Evolutionary conservation across 1,140 invertebrate genomes (phyloP), one percentile per base, ranked within the genome.

Genomic region (Thrips palmi): DNA sequence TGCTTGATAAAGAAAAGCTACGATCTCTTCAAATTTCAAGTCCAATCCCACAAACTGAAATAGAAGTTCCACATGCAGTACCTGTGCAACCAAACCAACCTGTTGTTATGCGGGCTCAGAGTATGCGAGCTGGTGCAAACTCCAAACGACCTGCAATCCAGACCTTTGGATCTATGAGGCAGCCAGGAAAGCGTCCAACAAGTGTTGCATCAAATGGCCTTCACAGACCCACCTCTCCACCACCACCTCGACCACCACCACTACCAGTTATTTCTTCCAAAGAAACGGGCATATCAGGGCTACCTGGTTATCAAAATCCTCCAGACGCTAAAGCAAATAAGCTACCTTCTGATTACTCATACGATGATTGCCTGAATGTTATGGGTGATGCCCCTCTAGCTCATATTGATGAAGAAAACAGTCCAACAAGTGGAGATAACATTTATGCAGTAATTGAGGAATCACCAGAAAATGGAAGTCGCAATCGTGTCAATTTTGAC

Each of bases 371-470:
- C 47, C 69, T 81, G 40, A 77, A 75, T 41, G 59, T 60, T 27
- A 57, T 63, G 0, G 37, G 25, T 19, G 57, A 60, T 23, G 58
- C 64, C 0, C 60, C 67, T 0, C 47, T 76, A 29, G 65, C 65
- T 0, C 67, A 72, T 41, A 73, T 76, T 20, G 63, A 64, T 21
- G 71, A 76, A 44, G 68, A 71, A 45, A 52, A 46, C 30, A 72
- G 70, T 10, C 57, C 59, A 0, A 56, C 57, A 2, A 58, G 49
- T 24, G 56, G 45, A 19, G 82, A 86, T 45, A 84, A 84, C 49
- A 86, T 87, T 42, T 86, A 87, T 49, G 80, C 81, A 1, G 74
- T 83, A 0, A 87, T 87, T 31, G 79, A 84, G 50, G 83, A 87
- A 51, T 64, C 64, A 45, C 68, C 65, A 1, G 47, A 43, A 20